Base-by-base conservation (phyloP, 2,113 vertebrate species). In the Origma solitaria region DNA sequence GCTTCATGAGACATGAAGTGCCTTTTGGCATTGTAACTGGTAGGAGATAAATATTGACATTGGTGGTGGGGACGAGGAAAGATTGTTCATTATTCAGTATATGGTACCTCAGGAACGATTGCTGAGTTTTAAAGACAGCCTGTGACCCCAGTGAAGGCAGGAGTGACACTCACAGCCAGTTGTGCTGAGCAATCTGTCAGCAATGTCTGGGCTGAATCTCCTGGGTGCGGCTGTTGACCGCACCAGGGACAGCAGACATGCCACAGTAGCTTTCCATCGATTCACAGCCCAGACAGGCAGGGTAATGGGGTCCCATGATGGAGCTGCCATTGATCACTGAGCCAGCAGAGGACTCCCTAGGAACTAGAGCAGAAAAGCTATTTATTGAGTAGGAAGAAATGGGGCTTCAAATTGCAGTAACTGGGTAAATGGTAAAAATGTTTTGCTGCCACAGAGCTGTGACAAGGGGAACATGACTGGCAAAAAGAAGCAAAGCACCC, bases 201-300 rank as follows among this genome's bases (percentile, higher is more conserved):
- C 58, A 23, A 7, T 0, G 1, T 18, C 51, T 51, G 76, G 50
- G 22, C 21, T 0, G 0, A 47, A 51, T 7, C 35, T 44, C 69
- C 64, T 9, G 31, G 45, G 24, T 8, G 19, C 1, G 1, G 22
- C 45, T 49, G 44, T 13, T 1, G 1, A 21, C n/a, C 0, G 0
- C 56, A 37, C 47, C 24, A 60, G 64, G 53, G 54, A 15, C n/a
- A 92, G 81, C 8, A 12, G 35, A 49, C 0, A 1, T 8, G 30
- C 33, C 4, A 3, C 8, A 56, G 76, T 1, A 22, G 22, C 23
- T 54, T 68, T 40, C 51, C 40, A 76, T 49, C 1, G 31, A 91
- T 42, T 50, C 56, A 45, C 61, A 79, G 80, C 64, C 61, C 6
- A 3, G 53, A 58, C 1, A 1, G 31, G 28, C 33, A 56, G 53